phyloP scores from a whole-genome alignment of 2,113 vertebrate genomes.

The Rhizomys pruinosus region DNA sequence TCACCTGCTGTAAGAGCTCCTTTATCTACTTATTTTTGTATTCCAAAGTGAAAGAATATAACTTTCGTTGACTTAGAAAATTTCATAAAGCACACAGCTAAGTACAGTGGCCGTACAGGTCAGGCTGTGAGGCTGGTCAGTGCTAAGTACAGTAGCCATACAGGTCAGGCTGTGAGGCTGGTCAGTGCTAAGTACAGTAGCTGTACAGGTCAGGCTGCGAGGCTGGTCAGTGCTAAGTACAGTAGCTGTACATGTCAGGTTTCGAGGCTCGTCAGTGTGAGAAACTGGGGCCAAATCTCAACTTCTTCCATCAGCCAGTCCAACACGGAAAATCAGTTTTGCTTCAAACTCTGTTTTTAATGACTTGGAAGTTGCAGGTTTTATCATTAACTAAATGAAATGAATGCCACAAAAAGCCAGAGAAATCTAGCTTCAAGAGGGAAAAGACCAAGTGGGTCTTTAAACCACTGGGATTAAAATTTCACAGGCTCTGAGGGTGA shows the following conservation, averaged over 20 bases:
- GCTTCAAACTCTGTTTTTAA: constrained; percentile 19
- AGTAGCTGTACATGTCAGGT: neutral
- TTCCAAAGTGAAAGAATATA: constrained; percentile 11
- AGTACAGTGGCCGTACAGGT: neutral
- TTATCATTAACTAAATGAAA: constrained; percentile 49
- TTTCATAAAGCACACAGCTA: neutral
- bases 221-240: constrained; percentile 23
- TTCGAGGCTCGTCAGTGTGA: constrained; percentile 8
- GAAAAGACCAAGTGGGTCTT: constrained; percentile 54
- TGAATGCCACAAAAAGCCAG: neutral
- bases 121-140: neutral
- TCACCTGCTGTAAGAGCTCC: constrained; percentile 11
- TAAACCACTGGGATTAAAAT: constrained; percentile 69
- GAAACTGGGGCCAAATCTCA: constrained; percentile 35
- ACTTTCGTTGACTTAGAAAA: constrained; percentile 44
- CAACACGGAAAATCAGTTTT: constrained; percentile 57
- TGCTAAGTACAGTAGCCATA: constrained; percentile 23
- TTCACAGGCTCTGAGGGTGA: constrained; percentile 58
- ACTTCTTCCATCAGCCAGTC: constrained; percentile 37
- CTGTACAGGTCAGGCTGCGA: neutral
- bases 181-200: constrained; percentile 27
- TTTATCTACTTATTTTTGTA: neutral
- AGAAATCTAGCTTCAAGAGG: constrained; percentile 40
- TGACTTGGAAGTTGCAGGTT: constrained; percentile 18
- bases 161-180: neutral